phyloP scores from a whole-genome alignment of 2,888 invertebrate species.

The Apamea anceps region DNA sequence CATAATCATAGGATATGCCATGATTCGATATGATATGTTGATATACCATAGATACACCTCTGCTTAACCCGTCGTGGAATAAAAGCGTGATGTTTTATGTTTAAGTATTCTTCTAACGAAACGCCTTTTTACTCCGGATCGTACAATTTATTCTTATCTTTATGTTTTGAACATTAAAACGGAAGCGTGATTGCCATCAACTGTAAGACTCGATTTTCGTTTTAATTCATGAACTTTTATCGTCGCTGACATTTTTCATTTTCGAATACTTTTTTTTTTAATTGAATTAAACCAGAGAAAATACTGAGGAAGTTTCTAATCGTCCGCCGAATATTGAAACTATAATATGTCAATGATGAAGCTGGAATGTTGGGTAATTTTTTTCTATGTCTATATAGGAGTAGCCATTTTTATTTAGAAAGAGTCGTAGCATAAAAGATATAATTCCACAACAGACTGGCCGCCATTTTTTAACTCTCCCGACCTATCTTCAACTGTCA shows the following conservation, averaged over 20 bases:
- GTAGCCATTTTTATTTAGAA: background rate
- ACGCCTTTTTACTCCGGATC: conserved; percentile 42
- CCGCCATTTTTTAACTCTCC: conserved; percentile 28
- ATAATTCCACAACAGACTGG: background rate
- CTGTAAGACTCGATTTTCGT: conserved; percentile 59
- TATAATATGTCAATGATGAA: background rate
- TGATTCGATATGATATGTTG: background rate
- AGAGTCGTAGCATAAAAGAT: background rate
- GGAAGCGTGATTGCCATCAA: conserved; percentile 57
- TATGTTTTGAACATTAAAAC: conserved; percentile 60
- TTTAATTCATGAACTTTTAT: conserved; percentile 50
- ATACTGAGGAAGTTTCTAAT: background rate
- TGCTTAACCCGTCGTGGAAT: background rate
- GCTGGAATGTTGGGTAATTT: no score
- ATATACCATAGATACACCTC: background rate
- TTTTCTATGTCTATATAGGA: background rate
- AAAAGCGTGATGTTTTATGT: background rate
- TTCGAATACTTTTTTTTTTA: background rate
- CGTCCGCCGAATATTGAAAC: background rate
- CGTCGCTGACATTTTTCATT: conserved; percentile 11
- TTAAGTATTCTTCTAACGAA: conserved; percentile 14
- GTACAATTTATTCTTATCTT: conserved; percentile 62
- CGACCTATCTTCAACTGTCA: conserved; percentile 46
- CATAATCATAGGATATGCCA: no score
- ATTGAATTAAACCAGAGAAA: background rate